These are phyloP conservation scores for Diloba caeruleocephala DNA, from an alignment of 2,888 invertebrate species.

Conservation along the genomic window DNA sequence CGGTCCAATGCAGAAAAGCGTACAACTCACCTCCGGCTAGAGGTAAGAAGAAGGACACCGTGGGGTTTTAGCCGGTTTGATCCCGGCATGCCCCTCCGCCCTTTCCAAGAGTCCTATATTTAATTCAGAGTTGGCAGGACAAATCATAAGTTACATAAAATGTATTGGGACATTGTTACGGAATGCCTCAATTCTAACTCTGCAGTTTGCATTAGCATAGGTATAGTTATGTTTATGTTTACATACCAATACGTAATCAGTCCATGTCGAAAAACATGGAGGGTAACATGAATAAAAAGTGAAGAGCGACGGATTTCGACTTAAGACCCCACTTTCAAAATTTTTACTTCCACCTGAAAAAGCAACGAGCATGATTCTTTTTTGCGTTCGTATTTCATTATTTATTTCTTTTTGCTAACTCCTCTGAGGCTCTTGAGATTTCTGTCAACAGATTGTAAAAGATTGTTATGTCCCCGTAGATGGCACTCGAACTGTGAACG, in stretches of 20 bases:
- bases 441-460: constrained; percentile 47
- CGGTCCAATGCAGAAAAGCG: too few relatives aligned
- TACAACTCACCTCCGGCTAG: too few relatives aligned
- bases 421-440: constrained; percentile 31
- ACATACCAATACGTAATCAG: constrained; percentile 13
- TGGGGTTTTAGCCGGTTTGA: too few relatives aligned
- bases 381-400: constrained; percentile 43
- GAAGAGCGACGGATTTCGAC: constrained; percentile 25
- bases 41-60: too few relatives aligned
- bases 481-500: constrained; percentile 54
- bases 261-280: constrained; percentile 14
- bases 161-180: too few relatives aligned
- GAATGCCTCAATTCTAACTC: too few relatives aligned
- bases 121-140: too few relatives aligned
- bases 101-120: too few relatives aligned
- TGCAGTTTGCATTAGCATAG: too few relatives aligned
- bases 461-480: constrained; percentile 44
- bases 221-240: constrained; percentile 5
- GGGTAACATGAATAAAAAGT: constrained; percentile 40
- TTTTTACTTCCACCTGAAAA: constrained; percentile 28
- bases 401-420: constrained; percentile 46
- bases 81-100: too few relatives aligned
- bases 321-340: constrained; percentile 32
- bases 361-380: constrained; percentile 26
- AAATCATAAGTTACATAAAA: too few relatives aligned